Conservation (phyloP, 2,113 vertebrate genomes). For the Zosterops hypoxanthus region DNA sequence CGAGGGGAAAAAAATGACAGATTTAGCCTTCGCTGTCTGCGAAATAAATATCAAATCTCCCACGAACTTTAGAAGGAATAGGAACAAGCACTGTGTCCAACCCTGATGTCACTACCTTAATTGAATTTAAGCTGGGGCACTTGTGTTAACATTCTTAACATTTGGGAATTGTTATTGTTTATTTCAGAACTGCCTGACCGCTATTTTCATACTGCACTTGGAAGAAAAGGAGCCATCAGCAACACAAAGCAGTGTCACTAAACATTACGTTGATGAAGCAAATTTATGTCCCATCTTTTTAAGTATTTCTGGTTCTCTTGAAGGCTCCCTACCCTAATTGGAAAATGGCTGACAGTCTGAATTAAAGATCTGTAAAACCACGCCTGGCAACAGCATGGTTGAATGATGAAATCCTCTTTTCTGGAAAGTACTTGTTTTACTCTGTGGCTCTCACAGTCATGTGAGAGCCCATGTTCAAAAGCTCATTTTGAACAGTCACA, state of each 20-base stretch:
- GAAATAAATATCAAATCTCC: slow-evolving; percentile 17
- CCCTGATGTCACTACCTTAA: not conserved
- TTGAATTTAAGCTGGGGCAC: not conserved
- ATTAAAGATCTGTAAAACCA: not conserved
- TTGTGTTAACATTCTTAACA: not conserved
- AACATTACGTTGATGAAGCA: not conserved
- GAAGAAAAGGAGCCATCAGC: not conserved
- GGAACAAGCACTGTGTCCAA: not conserved
- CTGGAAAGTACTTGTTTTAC: not conserved
- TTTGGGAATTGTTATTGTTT: slow-evolving; percentile 22
- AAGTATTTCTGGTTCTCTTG: not conserved
- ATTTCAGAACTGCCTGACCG: not conserved
- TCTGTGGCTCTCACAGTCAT: not conserved
- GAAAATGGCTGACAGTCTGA: not conserved
- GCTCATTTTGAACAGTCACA: not conserved
- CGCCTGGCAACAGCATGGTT: not conserved
- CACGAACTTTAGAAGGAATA: not conserved
- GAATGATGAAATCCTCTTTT: not conserved
- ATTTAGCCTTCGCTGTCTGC: slow-evolving; percentile 18
- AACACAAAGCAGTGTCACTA: not conserved
- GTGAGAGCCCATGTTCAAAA: not conserved
- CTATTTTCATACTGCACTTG: not conserved
- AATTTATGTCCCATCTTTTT: not conserved
- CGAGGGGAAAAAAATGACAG: not conserved
- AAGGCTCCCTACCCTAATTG: not conserved